phyloP scores from a whole-genome alignment of 2,113 vertebrate genomes.

The Triplophysa siluroides region DNA sequence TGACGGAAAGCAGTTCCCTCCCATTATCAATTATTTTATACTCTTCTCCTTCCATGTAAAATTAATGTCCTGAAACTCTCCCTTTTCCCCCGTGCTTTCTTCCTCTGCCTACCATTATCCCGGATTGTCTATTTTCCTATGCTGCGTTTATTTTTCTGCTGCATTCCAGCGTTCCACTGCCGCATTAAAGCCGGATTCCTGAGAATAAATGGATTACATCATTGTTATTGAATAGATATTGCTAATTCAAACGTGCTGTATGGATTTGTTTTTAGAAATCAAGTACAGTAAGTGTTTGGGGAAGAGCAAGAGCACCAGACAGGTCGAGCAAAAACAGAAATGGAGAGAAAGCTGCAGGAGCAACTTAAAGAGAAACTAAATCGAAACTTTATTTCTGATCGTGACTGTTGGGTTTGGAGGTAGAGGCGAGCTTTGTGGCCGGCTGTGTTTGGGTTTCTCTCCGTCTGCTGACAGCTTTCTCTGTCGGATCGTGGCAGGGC shows the following conservation, averaged over 20 bases:
- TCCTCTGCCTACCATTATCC: constrained; percentile 47
- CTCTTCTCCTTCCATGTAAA: constrained; percentile 71
- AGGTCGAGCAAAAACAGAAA: constrained; percentile 3
- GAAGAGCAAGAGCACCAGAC: constrained; percentile 18
- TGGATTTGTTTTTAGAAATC: constrained; percentile 48
- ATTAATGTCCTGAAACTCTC: constrained; percentile 69
- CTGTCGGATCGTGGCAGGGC: constrained; percentile 55
- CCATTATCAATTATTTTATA: constrained; percentile 69
- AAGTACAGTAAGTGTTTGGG: constrained; percentile 27
- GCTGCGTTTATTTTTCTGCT: constrained; percentile 63
- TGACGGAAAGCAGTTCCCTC: constrained; percentile 60
- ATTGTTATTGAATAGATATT: constrained; percentile 57
- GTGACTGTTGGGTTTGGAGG: constrained; percentile 35
- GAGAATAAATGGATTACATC: constrained; percentile 56
- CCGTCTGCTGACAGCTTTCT: constrained; percentile 66
- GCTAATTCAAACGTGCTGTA: constrained; percentile 44
- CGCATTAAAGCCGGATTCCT: constrained; percentile 50
- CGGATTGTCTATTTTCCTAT: constrained; percentile 53
- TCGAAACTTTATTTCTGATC: constrained; percentile 18
- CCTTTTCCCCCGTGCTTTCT: constrained; percentile 59
- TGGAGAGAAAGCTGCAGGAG: background rate
- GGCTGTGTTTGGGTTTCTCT: constrained; percentile 46
- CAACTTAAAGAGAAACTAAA: background rate
- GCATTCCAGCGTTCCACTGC: constrained; percentile 46
- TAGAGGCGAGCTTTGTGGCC: background rate